Conservation (phyloP, 30 jellyfish, hydroid and myxozoan species). For the Aurelia sp. region DNA sequence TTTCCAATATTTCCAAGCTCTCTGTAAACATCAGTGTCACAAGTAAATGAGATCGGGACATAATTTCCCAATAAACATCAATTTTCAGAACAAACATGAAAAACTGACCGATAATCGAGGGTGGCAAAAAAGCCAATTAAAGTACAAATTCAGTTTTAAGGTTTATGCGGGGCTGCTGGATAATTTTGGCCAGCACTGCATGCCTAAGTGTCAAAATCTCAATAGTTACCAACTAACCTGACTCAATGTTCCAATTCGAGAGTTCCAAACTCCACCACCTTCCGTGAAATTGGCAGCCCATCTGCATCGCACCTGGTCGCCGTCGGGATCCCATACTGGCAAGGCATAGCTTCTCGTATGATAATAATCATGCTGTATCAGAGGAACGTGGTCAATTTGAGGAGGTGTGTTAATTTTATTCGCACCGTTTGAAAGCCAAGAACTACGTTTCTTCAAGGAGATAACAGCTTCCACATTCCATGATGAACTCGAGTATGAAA, state of each 20-base stretch:
- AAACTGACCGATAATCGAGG: no score
- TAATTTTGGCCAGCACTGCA: no score
- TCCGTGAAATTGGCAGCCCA: constrained; percentile 59
- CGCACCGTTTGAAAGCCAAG: neutral
- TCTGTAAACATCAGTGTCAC: no score
- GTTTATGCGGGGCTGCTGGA: no score
- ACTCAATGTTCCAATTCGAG: constrained; percentile 11
- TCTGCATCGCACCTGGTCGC: constrained; percentile 30
- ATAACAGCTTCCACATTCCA: constrained; percentile 39
- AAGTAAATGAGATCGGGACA: no score
- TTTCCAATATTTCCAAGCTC: no score
- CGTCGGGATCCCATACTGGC: constrained; percentile 41
- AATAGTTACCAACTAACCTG: neutral
- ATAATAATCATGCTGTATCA: neutral
- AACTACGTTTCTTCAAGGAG: constrained; percentile 10
- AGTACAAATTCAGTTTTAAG: no score
- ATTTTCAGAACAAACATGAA: no score
- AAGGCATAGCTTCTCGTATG: neutral
- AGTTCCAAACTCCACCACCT: constrained; percentile 52
- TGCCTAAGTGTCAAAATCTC: no score
- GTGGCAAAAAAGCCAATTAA: no score
- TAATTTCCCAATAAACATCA: no score
- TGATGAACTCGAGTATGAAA: constrained; percentile 30
- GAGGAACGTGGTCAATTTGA: constrained; percentile 27
- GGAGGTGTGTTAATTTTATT: constrained; percentile 43